Conservation (phyloP, 2,113 vertebrate genomes). For the Chaetops frenatus region DNA sequence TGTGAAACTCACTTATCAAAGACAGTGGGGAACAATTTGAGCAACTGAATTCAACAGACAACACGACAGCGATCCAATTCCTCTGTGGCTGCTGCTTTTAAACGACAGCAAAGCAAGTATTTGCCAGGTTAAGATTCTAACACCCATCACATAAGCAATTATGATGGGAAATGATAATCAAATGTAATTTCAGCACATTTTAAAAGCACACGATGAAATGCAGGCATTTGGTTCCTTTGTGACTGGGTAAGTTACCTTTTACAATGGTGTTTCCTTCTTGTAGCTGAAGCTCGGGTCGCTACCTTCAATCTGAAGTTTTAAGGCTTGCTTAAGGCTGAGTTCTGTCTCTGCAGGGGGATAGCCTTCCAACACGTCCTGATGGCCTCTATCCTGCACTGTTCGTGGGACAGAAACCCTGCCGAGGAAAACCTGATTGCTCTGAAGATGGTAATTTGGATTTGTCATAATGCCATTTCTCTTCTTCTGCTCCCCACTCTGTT, state of each 20-base stretch:
- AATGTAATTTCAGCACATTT: not conserved
- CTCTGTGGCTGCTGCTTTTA: not conserved
- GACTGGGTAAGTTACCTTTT: slow-evolving; percentile 73
- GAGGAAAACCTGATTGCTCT: slow-evolving; percentile 93
- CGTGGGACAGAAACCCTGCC: slow-evolving; percentile 89
- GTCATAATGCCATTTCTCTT: slow-evolving; percentile 97
- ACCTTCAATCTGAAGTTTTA: slow-evolving; percentile 95
- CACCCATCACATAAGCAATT: not conserved
- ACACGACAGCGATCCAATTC: not conserved
- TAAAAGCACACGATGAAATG: not conserved
- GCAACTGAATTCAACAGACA: not conserved
- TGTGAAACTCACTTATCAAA: not conserved
- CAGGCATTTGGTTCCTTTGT: not conserved
- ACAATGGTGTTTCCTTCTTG: slow-evolving; percentile 98
- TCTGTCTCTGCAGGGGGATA: slow-evolving; percentile 90
- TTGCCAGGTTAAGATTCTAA: not conserved
- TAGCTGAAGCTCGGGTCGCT: slow-evolving; percentile 92
- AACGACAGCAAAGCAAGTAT: not conserved
- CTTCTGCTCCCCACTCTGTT: slow-evolving; percentile 88
- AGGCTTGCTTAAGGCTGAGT: slow-evolving; percentile 96
- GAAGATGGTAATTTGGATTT: slow-evolving; percentile 96
- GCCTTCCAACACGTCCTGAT: slow-evolving; percentile 89
- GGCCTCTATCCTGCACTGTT: slow-evolving; percentile 82
- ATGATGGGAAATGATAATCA: fast-evolving
- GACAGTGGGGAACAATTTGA: not conserved